Evolutionary conservation across 2,797 vertebrate species (phyloP), one percentile per base, ranked within the genome.

Genomic region (Myioborus melanocephalus): DNA sequence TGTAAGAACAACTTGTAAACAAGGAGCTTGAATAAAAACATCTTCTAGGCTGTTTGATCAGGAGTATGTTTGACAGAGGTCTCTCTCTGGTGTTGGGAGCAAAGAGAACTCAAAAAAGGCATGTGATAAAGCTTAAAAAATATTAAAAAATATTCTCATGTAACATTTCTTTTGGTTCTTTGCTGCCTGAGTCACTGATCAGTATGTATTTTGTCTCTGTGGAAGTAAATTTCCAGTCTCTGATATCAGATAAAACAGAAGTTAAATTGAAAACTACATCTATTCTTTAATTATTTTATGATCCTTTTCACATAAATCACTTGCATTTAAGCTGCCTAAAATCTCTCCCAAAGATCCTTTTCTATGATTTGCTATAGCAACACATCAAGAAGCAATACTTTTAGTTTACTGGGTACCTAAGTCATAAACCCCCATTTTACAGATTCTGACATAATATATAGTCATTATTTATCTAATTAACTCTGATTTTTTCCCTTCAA

Each of bases 251-350:
- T 66, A 22, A 89, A 66, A 68, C 10, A 72, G 60, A 86, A 87
- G 39, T 75, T 88, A 86, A 83, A 77, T 19, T 63, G 44, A 94
- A 95, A 95, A 95, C 39, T 76, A 56, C 79, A 44, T 70, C 18
- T 26, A 55, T 41, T 55, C 13, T 64, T 53, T 69, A 90, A 75
- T 83, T 96, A 85, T 92, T 95, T 96, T 93, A 76, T 80, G 7
- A 90, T 55, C 93, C n/a, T 46, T 92, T 92, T 87, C 28, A 66
- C 71, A 69, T 80, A 92, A 95, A 93, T 92, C 60, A 43, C 57
- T 82, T 96, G 68, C 46, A 86, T 94, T 94, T 96, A 90, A 90
- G 69, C 53, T 80, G 77, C 71, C 72, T 82, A 89, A 84, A 87
- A 85, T 65, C 32, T 90, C 53, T 70, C 47, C 41, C 60, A 89